Percentiles rank a stretch among this genome's conserved stretches.
Evolutionary conservation across 1,140 invertebrate genomes (phyloP).

Genomic region (Drosophila fuyamai): DNA sequence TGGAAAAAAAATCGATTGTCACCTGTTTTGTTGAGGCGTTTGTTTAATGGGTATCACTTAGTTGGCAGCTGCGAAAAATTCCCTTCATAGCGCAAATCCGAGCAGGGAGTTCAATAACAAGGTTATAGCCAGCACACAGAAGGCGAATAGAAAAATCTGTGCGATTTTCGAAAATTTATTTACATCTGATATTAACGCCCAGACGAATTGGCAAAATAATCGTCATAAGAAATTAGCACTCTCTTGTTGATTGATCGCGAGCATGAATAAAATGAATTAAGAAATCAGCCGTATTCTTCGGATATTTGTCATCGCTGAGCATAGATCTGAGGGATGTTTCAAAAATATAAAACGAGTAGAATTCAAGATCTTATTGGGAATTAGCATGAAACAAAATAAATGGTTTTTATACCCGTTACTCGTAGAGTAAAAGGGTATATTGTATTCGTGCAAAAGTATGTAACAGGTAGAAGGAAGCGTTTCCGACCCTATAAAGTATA

Average conservation of each 20-base stretch:
- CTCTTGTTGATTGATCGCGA: constrained; percentile 44
- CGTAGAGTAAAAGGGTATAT: too few relatives aligned
- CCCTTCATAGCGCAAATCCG: constrained; percentile 1
- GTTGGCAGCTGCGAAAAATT: constrained; percentile 52
- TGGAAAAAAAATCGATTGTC: constrained; percentile 51
- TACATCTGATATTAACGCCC: constrained; percentile 46
- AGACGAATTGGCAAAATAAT: constrained; percentile 55
- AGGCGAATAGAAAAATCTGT: constrained; percentile 9
- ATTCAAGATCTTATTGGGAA: too few relatives aligned
- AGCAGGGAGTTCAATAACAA: constrained; percentile 71
- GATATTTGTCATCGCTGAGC: constrained; percentile 22
- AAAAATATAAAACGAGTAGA: background rate
- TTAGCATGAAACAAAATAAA: too few relatives aligned
- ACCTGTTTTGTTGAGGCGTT: constrained; percentile 57
- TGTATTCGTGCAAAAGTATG: too few relatives aligned
- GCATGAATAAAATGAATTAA: constrained; percentile 47
- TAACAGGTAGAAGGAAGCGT: too few relatives aligned
- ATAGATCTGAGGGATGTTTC: constrained; percentile 6
- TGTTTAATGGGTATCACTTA: constrained; percentile 54
- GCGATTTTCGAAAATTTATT: constrained; percentile 44
- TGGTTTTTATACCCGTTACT: too few relatives aligned
- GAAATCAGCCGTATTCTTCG: constrained; percentile 18
- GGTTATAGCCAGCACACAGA: constrained; percentile 38
- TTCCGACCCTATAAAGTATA: too few relatives aligned
- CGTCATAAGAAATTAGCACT: constrained; percentile 67